Evolutionary conservation across 2,797 vertebrate species (phyloP).

Genomic region (Falco novaeseelandiae): DNA sequence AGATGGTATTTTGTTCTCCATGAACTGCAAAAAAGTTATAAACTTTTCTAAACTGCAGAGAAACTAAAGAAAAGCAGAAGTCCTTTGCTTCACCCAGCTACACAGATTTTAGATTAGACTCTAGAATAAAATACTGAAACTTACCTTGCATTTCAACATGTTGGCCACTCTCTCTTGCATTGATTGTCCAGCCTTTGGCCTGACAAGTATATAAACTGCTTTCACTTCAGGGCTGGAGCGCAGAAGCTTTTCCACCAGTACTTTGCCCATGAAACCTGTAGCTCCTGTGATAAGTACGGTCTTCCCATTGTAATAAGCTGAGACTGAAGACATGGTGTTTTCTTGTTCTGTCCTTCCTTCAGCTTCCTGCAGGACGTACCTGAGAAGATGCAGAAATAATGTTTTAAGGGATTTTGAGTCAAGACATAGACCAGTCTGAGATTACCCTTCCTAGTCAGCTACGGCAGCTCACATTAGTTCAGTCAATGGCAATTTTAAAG

Average conservation of each 20-base stretch:
- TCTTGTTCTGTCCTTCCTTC: conserved; percentile 22
- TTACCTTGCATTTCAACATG: conserved; percentile 92
- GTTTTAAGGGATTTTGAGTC: not conserved
- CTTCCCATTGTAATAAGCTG: conserved; percentile 89
- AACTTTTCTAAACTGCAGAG: no score
- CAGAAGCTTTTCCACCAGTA: conserved; percentile 93
- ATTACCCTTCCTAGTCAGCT: not conserved
- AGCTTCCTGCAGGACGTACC: conserved; percentile 65
- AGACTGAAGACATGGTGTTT: conserved; percentile 82
- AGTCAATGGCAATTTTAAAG: not conserved
- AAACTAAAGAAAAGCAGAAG: not conserved
- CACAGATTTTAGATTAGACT: not conserved
- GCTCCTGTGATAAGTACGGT: conserved; percentile 90
- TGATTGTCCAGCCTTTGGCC: conserved; percentile 90
- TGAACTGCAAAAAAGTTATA: not conserved
- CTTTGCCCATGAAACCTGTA: conserved; percentile 95
- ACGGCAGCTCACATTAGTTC: not conserved
- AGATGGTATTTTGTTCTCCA: not conserved
- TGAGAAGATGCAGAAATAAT: conserved; percentile 53
- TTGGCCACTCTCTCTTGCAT: conserved; percentile 87
- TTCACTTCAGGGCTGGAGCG: conserved; percentile 88
- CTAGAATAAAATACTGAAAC: not conserved
- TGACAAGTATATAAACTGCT: conserved; percentile 88
- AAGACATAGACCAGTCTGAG: not conserved
- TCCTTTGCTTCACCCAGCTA: not conserved